phyloP scores from a whole-genome alignment of 2,113 vertebrate species.

The Anoura caudifer region DNA sequence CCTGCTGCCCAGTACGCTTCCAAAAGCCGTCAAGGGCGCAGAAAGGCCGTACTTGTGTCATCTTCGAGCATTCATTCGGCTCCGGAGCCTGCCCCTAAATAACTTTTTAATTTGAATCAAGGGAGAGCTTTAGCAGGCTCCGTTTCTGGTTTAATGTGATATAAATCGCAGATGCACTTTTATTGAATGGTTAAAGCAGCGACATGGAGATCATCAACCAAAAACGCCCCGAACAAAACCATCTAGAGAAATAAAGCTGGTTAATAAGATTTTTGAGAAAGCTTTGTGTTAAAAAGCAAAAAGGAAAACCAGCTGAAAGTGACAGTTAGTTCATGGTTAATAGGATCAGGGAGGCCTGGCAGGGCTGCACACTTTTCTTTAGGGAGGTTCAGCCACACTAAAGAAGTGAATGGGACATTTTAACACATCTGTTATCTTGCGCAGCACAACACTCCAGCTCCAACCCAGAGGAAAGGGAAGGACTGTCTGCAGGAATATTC shows the following conservation, averaged over 20 bases:
- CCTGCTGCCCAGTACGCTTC: background rate
- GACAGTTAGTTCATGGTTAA: conserved; percentile 99
- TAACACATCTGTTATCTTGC: conserved; percentile 96
- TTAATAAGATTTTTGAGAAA: conserved; percentile 93
- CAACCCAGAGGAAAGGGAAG: conserved; percentile 33
- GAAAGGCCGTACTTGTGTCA: conserved; percentile 10
- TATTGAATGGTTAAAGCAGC: conserved; percentile 93
- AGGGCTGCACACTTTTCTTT: conserved; percentile 91
- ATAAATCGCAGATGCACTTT: conserved; percentile 96
- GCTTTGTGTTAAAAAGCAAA: conserved; percentile 90
- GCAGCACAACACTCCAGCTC: conserved; percentile 47
- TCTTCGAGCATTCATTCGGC: conserved; percentile 57
- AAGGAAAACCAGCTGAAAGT: conserved; percentile 96
- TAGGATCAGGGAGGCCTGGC: conserved; percentile 92
- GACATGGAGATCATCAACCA: conserved; percentile 86
- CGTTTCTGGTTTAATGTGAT: conserved; percentile 87
- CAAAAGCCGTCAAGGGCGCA: background rate
- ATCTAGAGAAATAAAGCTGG: conserved; percentile 93
- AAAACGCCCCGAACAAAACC: conserved; percentile 89
- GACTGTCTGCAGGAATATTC: background rate
- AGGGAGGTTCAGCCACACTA: conserved; percentile 84
- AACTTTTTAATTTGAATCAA: conserved; percentile 86
- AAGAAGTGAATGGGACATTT: conserved; percentile 91
- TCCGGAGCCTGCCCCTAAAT: conserved; percentile 72
- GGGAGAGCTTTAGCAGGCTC: conserved; percentile 81